A percentile compares a stretch with the other conserved stretches of the same genome.
Conservation (phyloP, 2,888 invertebrate species). For the Nymphalis polychloros region DNA sequence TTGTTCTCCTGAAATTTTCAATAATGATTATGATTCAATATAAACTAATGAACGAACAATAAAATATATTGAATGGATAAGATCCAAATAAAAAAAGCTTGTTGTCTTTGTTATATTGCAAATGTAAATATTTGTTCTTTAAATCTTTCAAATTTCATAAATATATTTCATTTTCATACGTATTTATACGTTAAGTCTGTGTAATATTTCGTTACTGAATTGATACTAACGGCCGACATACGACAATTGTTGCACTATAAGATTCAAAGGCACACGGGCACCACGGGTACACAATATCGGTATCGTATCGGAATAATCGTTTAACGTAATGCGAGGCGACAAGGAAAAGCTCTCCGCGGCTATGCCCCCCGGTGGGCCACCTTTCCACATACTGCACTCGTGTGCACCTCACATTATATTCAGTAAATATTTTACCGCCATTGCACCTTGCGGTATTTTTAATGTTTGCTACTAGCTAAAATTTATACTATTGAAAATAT, state of each 20-base stretch:
- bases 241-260: conserved; percentile 75
- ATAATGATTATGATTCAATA: too few species aligned
- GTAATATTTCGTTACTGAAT: conserved; percentile 37
- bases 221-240: conserved; percentile 69
- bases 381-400: conserved; percentile 47
- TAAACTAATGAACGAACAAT: too few species aligned
- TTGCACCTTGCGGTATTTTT: conserved; percentile 23
- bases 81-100: too few species aligned
- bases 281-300: conserved; percentile 52
- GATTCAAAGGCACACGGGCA: conserved; percentile 54
- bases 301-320: conserved; percentile 74
- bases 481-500: background rate
- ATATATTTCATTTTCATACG: background rate
- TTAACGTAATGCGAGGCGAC: conserved; percentile 77
- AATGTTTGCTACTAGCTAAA: background rate
- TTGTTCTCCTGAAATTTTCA: too few species aligned
- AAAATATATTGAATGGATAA: too few species aligned
- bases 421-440: conserved; percentile 35
- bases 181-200: background rate
- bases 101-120: too few species aligned
- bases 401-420: conserved; percentile 41
- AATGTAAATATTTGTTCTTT: too few species aligned
- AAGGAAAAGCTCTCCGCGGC: conserved; percentile 75
- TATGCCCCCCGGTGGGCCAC: conserved; percentile 58
- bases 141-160: too few species aligned